Conservation (phyloP, 2,888 invertebrate genomes). For the Euzetes globulus region DNA sequence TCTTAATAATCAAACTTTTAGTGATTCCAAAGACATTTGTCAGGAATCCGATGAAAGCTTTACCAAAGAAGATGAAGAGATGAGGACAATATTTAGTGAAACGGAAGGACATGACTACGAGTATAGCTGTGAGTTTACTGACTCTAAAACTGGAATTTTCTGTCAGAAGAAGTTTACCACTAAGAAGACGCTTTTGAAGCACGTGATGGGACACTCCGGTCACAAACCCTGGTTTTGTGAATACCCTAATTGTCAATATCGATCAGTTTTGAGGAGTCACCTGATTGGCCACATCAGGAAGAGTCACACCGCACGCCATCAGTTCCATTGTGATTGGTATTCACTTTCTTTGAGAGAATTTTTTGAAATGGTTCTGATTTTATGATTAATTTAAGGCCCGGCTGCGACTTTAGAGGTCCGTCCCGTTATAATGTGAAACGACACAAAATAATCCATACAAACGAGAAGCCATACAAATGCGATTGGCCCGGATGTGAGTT, state of each 20-base stretch:
- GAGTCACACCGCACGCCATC: constrained; percentile 1
- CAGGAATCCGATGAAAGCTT: not conserved
- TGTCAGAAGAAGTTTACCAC: not conserved
- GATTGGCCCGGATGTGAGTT: constrained; percentile 20
- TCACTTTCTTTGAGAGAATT: no score
- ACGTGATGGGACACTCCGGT: not conserved
- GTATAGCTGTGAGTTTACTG: not conserved
- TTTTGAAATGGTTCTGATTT: no score
- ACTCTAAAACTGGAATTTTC: not conserved
- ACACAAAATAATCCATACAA: not conserved
- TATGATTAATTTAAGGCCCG: not conserved
- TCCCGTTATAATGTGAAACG: constrained; percentile 8
- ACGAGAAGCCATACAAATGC: constrained; percentile 15
- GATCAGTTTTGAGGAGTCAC: not conserved
- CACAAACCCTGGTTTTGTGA: constrained; percentile 8
- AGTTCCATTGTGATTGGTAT: not conserved
- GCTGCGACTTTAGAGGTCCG: constrained; percentile 6
- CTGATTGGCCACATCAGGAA: constrained; percentile 4
- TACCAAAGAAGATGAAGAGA: not conserved
- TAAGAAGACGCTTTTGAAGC: not conserved
- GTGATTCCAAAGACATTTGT: not conserved
- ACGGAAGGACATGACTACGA: not conserved
- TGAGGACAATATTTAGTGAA: not conserved
- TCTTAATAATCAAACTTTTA: not conserved
- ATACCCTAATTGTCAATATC: not conserved